Percentiles rank a stretch among this genome's conserved stretches.
Evolutionary conservation across 2,797 vertebrate species (phyloP).

Genomic region (Gambusia yucatana): DNA sequence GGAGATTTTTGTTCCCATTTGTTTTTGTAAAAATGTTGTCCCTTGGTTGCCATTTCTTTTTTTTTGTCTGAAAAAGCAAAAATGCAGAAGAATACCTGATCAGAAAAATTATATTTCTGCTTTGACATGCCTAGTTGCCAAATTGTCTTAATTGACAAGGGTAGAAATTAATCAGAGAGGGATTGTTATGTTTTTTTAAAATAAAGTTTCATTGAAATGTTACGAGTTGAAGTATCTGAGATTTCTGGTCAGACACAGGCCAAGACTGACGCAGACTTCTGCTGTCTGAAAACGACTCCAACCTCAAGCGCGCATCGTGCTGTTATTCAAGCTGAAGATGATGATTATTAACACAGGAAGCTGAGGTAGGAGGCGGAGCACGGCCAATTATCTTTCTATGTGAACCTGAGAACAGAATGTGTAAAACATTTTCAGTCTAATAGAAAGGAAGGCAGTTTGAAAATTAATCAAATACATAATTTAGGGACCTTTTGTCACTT

Average conservation of each 20-base stretch:
- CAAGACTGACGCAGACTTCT: neutral
- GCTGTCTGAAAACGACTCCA: neutral
- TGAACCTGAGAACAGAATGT: neutral
- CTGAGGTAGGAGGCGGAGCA: too few species aligned
- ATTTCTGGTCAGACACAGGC: neutral
- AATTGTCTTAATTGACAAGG: neutral
- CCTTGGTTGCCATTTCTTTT: neutral
- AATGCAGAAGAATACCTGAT: neutral
- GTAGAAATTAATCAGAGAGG: neutral
- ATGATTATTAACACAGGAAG: neutral
- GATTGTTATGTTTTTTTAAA: neutral
- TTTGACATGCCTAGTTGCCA: neutral
- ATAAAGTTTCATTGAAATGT: neutral
- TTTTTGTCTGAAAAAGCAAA: neutral
- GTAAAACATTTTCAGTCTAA: neutral
- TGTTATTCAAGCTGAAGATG: neutral
- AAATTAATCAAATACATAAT: neutral
- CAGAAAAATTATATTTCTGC: neutral
- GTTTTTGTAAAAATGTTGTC: neutral
- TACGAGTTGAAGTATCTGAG: too few species aligned
- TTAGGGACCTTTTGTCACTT: neutral
- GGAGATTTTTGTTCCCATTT: constrained; percentile 49
- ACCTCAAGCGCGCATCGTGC: neutral
- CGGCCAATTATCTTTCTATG: neutral
- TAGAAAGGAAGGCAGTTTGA: neutral